Evolutionary conservation across 2,113 vertebrate genomes (phyloP).

Genomic region (Rhea pennata): DNA sequence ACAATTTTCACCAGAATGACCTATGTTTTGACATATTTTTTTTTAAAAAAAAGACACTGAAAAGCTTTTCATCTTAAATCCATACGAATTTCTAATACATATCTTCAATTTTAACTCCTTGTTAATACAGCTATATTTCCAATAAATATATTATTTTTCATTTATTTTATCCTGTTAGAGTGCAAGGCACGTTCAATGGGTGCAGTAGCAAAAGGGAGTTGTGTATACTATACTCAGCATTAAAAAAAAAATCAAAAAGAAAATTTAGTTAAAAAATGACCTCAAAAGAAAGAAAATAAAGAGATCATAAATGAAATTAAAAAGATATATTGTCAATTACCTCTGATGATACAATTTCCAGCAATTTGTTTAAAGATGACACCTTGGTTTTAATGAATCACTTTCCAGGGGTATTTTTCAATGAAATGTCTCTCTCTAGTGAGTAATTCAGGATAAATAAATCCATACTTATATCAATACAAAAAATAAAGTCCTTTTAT

Average conservation of each 20-base stretch:
- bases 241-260: background rate
- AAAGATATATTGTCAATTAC: slow-evolving; percentile 60
- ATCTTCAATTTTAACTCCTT: background rate
- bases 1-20: background rate
- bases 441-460: slow-evolving; percentile 83
- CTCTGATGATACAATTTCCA: slow-evolving; percentile 48
- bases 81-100: background rate
- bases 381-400: slow-evolving; percentile 72
- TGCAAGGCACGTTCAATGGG: background rate
- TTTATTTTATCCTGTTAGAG: background rate
- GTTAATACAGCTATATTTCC: background rate
- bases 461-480: slow-evolving; percentile 82
- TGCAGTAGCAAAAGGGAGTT: background rate
- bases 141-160: background rate
- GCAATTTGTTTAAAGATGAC: slow-evolving; percentile 68
- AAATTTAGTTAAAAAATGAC: background rate
- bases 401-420: slow-evolving; percentile 70
- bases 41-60: background rate
- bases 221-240: background rate
- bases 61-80: background rate
- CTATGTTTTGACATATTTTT: background rate
- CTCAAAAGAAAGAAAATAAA: background rate
- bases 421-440: slow-evolving; percentile 79
- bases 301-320: slow-evolving; percentile 11
- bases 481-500: slow-evolving; percentile 76